Percentiles rank a stretch among this genome's conserved stretches.
Conservation (phyloP, 2,888 invertebrate genomes). For the Parnassius orleans region DNA sequence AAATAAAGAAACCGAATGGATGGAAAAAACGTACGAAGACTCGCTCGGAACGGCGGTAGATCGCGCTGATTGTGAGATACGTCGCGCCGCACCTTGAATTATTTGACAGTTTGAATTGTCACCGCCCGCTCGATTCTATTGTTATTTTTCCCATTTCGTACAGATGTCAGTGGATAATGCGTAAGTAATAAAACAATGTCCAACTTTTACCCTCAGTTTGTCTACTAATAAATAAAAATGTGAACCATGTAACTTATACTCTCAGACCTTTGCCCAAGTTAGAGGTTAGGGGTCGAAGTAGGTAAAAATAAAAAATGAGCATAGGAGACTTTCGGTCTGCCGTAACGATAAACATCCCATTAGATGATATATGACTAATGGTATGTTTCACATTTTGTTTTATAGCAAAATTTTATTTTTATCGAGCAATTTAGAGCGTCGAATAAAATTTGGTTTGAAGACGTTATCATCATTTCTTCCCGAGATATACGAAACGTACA, state of each 20-base stretch:
- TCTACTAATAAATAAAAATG: constrained; percentile 21
- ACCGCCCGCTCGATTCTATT: constrained; percentile 54
- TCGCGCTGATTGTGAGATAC: constrained; percentile 76
- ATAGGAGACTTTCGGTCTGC: no score
- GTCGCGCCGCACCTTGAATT: constrained; percentile 69
- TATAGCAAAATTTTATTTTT: no score
- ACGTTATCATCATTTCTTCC: no score
- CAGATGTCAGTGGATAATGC: constrained; percentile 47
- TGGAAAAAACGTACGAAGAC: constrained; percentile 55
- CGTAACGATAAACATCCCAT: no score
- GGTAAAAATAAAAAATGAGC: no score
- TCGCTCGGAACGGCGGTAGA: constrained; percentile 61
- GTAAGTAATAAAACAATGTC: constrained; percentile 46
- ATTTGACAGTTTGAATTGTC: constrained; percentile 75
- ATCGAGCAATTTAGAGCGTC: no score
- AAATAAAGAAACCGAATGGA: constrained; percentile 74
- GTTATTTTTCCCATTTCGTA: constrained; percentile 55
- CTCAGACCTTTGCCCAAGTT: neutral
- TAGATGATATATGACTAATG: no score
- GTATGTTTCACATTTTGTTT: no score
- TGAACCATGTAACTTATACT: neutral
- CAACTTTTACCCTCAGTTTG: constrained; percentile 18
- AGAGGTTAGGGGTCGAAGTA: neutral
- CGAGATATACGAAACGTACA: no score
- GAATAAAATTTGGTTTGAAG: no score